These are phyloP conservation scores for Epicampocera succincta DNA, from an alignment of 2,888 invertebrate genomes.

Conservation along the genomic window DNA sequence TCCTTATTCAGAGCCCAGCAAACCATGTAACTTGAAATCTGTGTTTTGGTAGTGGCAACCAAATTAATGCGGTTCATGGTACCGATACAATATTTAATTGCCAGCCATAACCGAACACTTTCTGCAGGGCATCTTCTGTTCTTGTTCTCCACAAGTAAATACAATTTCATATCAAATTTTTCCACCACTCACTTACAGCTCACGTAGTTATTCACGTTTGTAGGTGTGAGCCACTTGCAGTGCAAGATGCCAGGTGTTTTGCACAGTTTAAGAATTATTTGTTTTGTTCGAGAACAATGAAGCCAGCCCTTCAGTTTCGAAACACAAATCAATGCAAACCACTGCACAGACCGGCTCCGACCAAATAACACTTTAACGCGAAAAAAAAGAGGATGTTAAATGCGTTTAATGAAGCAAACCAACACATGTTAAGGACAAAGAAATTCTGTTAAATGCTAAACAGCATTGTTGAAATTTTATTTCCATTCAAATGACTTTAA, in stretches of 20 bases:
- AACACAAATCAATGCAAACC: constrained; percentile 21
- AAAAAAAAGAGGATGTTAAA: constrained; percentile 63
- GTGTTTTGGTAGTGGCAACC: no score
- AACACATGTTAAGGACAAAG: constrained; percentile 47
- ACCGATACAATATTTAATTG: no score
- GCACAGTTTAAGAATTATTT: constrained; percentile 13
- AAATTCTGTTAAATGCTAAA: constrained; percentile 49
- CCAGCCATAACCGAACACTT: no score
- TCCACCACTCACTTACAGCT: background rate
- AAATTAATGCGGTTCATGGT: no score
- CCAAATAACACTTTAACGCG: constrained; percentile 54
- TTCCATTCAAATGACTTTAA: constrained; percentile 39
- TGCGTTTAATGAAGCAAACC: constrained; percentile 46
- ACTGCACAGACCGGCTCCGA: constrained; percentile 35
- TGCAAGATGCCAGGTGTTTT: constrained; percentile 59
- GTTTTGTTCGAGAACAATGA: constrained; percentile 28
- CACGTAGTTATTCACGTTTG: background rate
- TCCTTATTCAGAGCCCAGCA: no score
- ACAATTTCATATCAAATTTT: no score
- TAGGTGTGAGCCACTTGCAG: constrained; percentile 41
- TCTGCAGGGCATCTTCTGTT: no score
- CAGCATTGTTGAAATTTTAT: constrained; percentile 43
- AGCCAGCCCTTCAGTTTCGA: constrained; percentile 17
- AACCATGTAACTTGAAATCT: no score
- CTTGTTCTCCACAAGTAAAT: no score